These are phyloP conservation scores for Lacerta agilis DNA, from an alignment of 2,797 vertebrate genomes.

Conservation along the genomic window DNA sequence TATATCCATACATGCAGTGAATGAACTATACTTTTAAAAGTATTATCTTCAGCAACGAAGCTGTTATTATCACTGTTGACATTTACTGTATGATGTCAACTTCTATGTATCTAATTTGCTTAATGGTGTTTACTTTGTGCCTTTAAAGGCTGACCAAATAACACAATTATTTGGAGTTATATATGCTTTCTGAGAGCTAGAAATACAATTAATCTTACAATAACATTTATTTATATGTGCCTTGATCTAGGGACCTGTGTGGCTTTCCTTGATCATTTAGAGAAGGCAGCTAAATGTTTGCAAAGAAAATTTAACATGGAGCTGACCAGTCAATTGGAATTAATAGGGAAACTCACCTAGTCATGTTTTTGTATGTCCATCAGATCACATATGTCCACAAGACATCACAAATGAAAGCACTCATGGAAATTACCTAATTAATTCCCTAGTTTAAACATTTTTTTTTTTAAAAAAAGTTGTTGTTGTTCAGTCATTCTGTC, in stretches of 20 bases:
- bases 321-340: not conserved
- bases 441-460: too few species aligned
- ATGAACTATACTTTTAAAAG: constrained; percentile 14
- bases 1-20: not conserved
- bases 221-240: not conserved
- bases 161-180: not conserved
- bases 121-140: constrained; percentile 11
- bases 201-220: not conserved
- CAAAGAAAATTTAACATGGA: not conserved
- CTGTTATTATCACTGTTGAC: constrained; percentile 1
- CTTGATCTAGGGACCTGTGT: not conserved
- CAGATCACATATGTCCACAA: not conserved
- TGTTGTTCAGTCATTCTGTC: too few species aligned
- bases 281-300: not conserved
- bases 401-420: not conserved
- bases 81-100: constrained; percentile 36
- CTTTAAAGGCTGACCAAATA: not conserved
- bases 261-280: not conserved
- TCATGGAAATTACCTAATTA: not conserved
- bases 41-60: not conserved
- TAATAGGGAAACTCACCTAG: not conserved
- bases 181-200: constrained; percentile 7
- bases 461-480: too few species aligned
- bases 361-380: not conserved
- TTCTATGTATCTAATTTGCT: constrained; percentile 35